Percentiles rank a stretch among this genome's conserved stretches.
Conservation (phyloP, 2,797 vertebrate genomes). For the Australoheros facetus region DNA sequence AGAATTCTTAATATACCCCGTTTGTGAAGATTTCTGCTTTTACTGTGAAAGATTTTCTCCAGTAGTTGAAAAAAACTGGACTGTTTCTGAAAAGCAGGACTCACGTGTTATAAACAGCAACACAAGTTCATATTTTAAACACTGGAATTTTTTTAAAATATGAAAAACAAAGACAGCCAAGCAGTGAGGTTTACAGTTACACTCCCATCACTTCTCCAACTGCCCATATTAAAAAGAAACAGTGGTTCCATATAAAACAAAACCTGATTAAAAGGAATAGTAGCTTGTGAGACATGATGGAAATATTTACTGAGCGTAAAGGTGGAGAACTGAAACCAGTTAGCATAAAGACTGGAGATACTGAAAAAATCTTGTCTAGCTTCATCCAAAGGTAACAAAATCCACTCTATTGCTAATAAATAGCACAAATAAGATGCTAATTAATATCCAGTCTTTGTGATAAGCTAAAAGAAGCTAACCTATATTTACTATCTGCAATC, state of each 20-base stretch:
- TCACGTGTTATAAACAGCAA: not conserved
- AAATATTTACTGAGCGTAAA: not conserved
- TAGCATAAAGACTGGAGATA: not conserved
- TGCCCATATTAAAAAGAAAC: not conserved
- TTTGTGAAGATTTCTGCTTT: not conserved
- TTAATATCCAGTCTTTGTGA: not conserved
- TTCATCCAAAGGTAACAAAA: not conserved
- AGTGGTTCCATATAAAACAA: not conserved
- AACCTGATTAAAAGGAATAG: not conserved
- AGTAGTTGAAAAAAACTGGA: not conserved
- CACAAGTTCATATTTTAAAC: not conserved
- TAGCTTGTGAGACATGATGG: not conserved
- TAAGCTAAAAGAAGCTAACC: not conserved
- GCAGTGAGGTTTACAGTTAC: not conserved
- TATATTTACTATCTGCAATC: not conserved
- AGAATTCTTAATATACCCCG: not conserved
- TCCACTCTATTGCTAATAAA: not conserved
- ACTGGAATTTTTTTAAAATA: not conserved
- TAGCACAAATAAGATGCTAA: not conserved
- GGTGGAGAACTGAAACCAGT: not conserved
- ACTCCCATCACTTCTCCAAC: not conserved
- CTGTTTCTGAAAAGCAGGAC: not conserved
- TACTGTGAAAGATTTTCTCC: accelerated
- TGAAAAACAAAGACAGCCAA: not conserved
- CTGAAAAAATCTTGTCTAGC: not conserved